Percentiles rank a stretch among this genome's conserved stretches.
phyloP scores from a whole-genome alignment of 2,888 invertebrate genomes.

The Frankliniella fusca region DNA sequence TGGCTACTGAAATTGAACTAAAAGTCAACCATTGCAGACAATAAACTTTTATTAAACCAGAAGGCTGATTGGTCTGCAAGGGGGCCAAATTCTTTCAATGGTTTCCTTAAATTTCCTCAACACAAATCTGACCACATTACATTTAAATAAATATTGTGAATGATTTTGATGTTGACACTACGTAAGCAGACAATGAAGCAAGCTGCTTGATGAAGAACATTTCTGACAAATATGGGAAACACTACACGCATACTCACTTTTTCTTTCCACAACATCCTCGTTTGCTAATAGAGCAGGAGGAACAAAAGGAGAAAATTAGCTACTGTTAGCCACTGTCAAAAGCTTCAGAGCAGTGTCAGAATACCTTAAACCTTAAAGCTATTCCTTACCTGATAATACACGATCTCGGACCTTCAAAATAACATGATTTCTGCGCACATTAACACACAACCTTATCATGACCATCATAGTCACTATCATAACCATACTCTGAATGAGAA shows the following conservation, averaged over 20 bases:
- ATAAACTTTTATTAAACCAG: background rate
- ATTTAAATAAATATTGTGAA: background rate
- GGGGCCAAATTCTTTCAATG: no score
- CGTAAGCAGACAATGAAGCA: background rate
- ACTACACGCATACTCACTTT: conserved; percentile 12
- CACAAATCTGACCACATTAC: background rate
- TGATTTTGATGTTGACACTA: no score
- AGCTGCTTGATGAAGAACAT: no score
- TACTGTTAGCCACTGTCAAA: background rate
- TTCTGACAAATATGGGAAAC: background rate
- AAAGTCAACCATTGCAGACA: background rate
- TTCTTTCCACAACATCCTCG: conserved; percentile 17
- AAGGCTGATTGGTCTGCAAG: no score
- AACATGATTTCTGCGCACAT: conserved; percentile 71
- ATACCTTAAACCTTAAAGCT: background rate
- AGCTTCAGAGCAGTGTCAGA: background rate
- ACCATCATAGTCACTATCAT: conserved; percentile 89
- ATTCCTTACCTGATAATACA: conserved; percentile 72
- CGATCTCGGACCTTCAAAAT: conserved; percentile 56
- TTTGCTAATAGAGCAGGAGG: conserved; percentile 12
- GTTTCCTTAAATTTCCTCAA: no score
- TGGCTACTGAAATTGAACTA: background rate
- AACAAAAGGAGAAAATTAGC: conserved; percentile 3
- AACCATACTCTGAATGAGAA: conserved; percentile 91
- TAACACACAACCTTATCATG: conserved; percentile 90